phyloP scores from a whole-genome alignment of 2,888 invertebrate genomes.

The Bellardia bayeri region DNA sequence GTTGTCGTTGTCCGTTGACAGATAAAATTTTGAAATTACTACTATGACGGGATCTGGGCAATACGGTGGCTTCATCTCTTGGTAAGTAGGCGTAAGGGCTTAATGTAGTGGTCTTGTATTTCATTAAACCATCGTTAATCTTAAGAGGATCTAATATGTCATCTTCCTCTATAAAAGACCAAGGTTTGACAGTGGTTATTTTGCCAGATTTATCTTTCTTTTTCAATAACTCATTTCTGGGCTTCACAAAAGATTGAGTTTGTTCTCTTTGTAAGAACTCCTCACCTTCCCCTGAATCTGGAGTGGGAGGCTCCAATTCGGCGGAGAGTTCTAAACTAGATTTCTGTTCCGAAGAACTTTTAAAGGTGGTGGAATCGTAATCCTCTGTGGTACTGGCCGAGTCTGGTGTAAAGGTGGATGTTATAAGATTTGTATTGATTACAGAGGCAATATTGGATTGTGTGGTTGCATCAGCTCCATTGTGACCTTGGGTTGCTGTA shows the following conservation, averaged over 20 bases:
- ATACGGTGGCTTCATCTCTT: slow-evolving; percentile 46
- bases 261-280: slow-evolving; percentile 89
- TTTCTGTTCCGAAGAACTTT: slow-evolving; percentile 80
- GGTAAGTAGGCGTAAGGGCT: slow-evolving; percentile 83
- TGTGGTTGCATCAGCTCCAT: slow-evolving; percentile 84
- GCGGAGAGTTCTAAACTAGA: slow-evolving; percentile 79
- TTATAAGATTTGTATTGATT: slow-evolving; percentile 79
- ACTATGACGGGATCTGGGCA: not conserved
- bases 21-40: slow-evolving; percentile 32
- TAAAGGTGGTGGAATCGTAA: slow-evolving; percentile 84
- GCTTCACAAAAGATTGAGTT: slow-evolving; percentile 88
- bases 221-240: slow-evolving; percentile 83
- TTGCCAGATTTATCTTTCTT: slow-evolving; percentile 74
- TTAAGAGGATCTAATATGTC: slow-evolving; percentile 89
- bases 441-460: slow-evolving; percentile 88
- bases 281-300: slow-evolving; percentile 86
- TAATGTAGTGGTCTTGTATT: slow-evolving; percentile 79
- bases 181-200: slow-evolving; percentile 77
- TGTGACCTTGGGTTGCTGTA: slow-evolving; percentile 77
- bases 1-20: not conserved
- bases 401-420: slow-evolving; percentile 77
- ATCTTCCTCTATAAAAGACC: slow-evolving; percentile 86
- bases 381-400: slow-evolving; percentile 80
- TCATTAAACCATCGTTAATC: slow-evolving; percentile 88
- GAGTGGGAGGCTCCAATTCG: slow-evolving; percentile 84